Base-by-base conservation (phyloP, 2,113 vertebrate genomes). In the Tympanuchus pallidicinctus region DNA sequence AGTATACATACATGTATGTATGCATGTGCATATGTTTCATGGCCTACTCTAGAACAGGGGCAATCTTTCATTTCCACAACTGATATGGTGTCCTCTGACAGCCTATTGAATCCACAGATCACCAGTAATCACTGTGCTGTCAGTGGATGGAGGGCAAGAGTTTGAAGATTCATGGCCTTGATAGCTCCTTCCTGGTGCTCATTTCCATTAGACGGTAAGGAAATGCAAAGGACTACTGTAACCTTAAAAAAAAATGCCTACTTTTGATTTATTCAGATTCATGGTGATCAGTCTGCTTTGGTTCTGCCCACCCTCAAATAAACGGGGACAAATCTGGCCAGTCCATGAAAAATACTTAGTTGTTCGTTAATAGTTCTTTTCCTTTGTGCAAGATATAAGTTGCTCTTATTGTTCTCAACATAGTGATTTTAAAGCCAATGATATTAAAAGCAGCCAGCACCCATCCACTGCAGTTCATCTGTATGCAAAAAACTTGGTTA, bases 71-170 rank as follows among this genome's bases (percentile, higher is more conserved):
- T 86, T 91, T 94, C 27, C 20, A n/a, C 30, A 57, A 24, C 47
- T 40, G 45, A 38, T 50, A 77, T 15, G 27, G 45, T 61, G 30
- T 77, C 25, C 11, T 40, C 14, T 64, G 34, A 50, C 43, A 43
- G 4, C 6, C 13, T 80, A 18, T 13, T 48, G 63, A 92, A 87
- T 48, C 30, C 36, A 52, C 20, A 57, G 36, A 40, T 24, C 47
- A 1, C 1, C 25, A 45, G 10, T 11, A 92, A 76, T 11, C 13
- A 28, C 36, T 20, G 5, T 36, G 20, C 8, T 89, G 30, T n/a
- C 43, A 57, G 1, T 19, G 28, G 19, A 10, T 3, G 4, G 8
- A 4, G 2, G 4, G 5, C 8, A 47, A 73, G 25, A 65, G 4
- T 80, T 54, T 57, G 14, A 36, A 86, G 16, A 45, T 63, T 64